phyloP scores from a whole-genome alignment of 1,140 invertebrate genomes.

The Caerostris extrusa region DNA sequence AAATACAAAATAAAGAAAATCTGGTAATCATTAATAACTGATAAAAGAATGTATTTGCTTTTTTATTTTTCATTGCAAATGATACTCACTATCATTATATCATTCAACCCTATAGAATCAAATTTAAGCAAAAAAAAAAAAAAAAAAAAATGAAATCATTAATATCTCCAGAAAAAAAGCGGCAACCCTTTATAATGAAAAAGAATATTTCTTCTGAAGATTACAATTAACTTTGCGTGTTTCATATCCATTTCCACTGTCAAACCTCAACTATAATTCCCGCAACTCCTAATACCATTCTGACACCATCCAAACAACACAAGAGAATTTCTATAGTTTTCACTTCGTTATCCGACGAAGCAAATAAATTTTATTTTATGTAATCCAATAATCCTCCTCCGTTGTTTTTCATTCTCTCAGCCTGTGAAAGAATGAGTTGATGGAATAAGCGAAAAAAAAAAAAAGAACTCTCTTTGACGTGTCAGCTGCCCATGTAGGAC shows the following conservation, averaged over 20 bases:
- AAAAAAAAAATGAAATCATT: not conserved
- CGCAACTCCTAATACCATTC: not conserved
- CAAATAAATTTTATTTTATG: slow-evolving; percentile 58
- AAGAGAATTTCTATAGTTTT: not conserved
- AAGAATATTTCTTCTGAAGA: not conserved
- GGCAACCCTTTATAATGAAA: not conserved
- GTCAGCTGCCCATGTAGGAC: not conserved
- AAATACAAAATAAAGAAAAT: too few relatives aligned
- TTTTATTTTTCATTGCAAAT: too few relatives aligned
- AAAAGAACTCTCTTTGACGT: not conserved
- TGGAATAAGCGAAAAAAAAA: too few relatives aligned
- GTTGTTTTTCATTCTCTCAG: slow-evolving; percentile 59
- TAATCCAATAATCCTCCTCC: slow-evolving; percentile 51
- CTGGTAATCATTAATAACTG: too few relatives aligned
- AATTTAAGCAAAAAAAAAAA: not conserved
- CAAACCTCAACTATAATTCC: slow-evolving; percentile 14
- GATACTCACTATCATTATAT: too few relatives aligned
- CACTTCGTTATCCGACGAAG: slow-evolving; percentile 39
- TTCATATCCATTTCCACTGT: not conserved
- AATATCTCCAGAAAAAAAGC: not conserved
- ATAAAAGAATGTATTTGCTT: too few relatives aligned
- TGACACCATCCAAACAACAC: too few relatives aligned
- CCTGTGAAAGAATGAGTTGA: not conserved
- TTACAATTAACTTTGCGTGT: not conserved
- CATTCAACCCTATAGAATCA: too few relatives aligned